Conservation (phyloP, 1,140 invertebrate species). For the Dufourea novaeangliae region DNA sequence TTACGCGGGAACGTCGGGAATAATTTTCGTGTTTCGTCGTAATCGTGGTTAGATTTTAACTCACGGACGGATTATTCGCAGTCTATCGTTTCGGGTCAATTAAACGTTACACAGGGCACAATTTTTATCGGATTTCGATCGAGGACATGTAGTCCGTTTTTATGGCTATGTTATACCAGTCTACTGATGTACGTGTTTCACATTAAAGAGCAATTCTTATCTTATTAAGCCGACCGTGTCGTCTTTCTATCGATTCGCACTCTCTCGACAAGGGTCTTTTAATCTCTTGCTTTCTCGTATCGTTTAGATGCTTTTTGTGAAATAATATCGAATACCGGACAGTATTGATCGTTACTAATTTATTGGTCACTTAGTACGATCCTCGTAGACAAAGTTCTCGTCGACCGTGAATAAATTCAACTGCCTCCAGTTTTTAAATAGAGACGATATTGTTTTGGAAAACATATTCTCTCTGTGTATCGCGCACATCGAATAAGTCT, state of each 20-base stretch:
- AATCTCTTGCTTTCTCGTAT: not conserved
- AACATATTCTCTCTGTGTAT: no score
- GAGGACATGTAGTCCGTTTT: slow-evolving; percentile 28
- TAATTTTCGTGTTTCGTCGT: slow-evolving; percentile 9
- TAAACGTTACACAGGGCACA: slow-evolving; percentile 56
- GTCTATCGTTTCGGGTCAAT: slow-evolving; percentile 55
- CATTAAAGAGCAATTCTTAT: slow-evolving; percentile 43
- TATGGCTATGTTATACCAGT: slow-evolving; percentile 34
- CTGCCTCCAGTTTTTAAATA: not conserved
- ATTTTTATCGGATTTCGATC: slow-evolving; percentile 51
- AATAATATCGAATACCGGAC: not conserved
- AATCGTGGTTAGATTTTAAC: not conserved
- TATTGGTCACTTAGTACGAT: not conserved
- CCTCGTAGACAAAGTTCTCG: not conserved
- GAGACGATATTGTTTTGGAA: no score
- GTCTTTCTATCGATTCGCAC: not conserved
- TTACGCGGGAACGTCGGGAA: slow-evolving; percentile 13
- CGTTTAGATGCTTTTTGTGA: no score
- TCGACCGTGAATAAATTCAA: not conserved
- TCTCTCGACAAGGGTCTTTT: not conserved
- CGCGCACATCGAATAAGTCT: no score
- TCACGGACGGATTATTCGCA: not conserved
- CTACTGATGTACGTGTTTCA: slow-evolving; percentile 36
- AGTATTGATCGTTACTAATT: slow-evolving; percentile 15
- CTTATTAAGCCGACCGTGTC: slow-evolving; percentile 16